Conservation (phyloP, 2,888 invertebrate species). For the Ptycholaimellus sp. region DNA sequence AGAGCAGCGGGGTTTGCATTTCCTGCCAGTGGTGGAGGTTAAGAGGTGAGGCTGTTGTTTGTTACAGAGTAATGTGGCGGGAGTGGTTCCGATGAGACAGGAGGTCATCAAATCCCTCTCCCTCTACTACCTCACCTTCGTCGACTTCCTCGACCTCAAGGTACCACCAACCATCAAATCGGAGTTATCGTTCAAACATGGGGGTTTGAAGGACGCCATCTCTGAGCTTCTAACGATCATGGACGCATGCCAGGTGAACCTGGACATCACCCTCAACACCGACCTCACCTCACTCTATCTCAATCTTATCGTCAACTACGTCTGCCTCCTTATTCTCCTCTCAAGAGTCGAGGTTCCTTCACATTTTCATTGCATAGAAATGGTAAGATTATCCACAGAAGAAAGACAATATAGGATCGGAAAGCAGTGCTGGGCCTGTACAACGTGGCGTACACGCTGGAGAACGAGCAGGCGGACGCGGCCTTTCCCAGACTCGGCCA, state of each 20-base stretch:
- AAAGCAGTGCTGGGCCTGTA: slow-evolving; percentile 83
- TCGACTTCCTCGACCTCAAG: slow-evolving; percentile 87
- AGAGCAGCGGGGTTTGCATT: too few species aligned
- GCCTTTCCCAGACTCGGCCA: slow-evolving; percentile 72
- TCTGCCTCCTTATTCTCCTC: slow-evolving; percentile 82
- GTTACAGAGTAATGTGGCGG: slow-evolving; percentile 37
- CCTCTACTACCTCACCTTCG: slow-evolving; percentile 92
- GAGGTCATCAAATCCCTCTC: slow-evolving; percentile 90
- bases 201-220: too few species aligned
- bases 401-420: slow-evolving; percentile 64
- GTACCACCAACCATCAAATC: slow-evolving; percentile 26
- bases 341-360: slow-evolving; percentile 92
- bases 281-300: slow-evolving; percentile 84
- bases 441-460: slow-evolving; percentile 89
- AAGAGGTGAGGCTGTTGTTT: background rate
- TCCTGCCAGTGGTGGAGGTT: background rate
- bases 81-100: slow-evolving; percentile 57
- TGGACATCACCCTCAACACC: slow-evolving; percentile 78
- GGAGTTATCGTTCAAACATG: too few species aligned
- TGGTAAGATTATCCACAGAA: slow-evolving; percentile 30
- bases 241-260: slow-evolving; percentile 76
- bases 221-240: slow-evolving; percentile 50
- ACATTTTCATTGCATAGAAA: too few species aligned
- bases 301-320: slow-evolving; percentile 74
- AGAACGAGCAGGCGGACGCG: slow-evolving; percentile 45